Evolutionary conservation across 1,140 invertebrate species (phyloP).

Genomic region (Ridgeia piscesae): DNA sequence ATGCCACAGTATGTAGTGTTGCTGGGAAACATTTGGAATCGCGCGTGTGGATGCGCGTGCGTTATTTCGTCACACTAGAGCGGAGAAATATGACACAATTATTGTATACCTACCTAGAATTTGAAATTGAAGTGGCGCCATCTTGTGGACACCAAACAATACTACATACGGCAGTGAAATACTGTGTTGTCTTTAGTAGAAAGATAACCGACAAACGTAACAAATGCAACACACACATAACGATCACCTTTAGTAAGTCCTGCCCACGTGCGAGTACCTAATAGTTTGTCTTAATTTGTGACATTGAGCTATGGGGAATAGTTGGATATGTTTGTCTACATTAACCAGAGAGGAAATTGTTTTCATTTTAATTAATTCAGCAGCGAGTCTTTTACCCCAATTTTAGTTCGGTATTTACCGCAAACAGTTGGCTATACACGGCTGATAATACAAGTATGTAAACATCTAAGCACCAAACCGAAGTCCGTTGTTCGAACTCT

Average conservation of each 20-base stretch:
- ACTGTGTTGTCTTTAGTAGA: neutral
- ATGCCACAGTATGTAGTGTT: neutral
- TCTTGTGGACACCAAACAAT: neutral
- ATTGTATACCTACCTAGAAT: neutral
- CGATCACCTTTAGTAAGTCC: neutral
- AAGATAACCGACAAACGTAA: neutral
- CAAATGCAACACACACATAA: neutral
- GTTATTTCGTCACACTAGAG: neutral
- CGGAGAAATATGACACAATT: neutral
- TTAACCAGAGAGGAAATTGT: too few relatives aligned
- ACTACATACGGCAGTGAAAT: neutral
- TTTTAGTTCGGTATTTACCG: too few relatives aligned
- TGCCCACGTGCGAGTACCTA: neutral
- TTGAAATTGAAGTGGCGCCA: neutral
- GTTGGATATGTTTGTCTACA: too few relatives aligned
- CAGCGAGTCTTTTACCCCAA: too few relatives aligned
- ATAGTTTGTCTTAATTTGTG: neutral
- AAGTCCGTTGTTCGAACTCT: too few relatives aligned
- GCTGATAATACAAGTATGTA: too few relatives aligned
- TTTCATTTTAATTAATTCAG: too few relatives aligned
- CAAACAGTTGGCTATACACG: too few relatives aligned
- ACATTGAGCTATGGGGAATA: neutral
- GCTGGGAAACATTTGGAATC: neutral
- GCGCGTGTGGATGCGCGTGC: neutral
- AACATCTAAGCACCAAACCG: too few relatives aligned